Conservation (phyloP, 2,113 vertebrate genomes). For the Beaufortia kweichowensis region DNA sequence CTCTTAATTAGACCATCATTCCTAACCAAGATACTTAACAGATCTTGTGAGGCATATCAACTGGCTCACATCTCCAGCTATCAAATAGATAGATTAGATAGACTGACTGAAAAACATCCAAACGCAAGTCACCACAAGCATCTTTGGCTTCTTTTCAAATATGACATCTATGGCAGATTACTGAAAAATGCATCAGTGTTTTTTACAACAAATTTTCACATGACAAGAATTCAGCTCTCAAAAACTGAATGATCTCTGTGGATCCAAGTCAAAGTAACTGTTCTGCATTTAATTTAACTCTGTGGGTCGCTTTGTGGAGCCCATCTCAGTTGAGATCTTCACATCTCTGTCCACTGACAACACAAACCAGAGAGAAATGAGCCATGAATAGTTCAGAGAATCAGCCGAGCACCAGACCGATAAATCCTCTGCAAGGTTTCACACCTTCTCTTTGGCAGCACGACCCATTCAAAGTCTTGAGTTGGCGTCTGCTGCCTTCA, state of each 20-base stretch:
- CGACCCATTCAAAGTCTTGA: slow-evolving; percentile 23
- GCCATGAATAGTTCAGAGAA: not conserved
- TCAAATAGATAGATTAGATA: no score
- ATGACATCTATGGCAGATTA: not conserved
- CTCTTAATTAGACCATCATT: not conserved
- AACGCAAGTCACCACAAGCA: not conserved
- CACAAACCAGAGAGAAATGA: slow-evolving; percentile 1
- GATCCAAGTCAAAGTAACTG: not conserved
- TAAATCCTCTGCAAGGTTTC: slow-evolving; percentile 12
- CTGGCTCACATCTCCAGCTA: not conserved
- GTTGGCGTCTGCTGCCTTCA: slow-evolving; percentile 39
- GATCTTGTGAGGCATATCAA: no score
- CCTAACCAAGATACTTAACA: not conserved
- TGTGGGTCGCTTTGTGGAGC: not conserved
- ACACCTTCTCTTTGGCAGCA: slow-evolving; percentile 31
- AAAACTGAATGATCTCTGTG: not conserved
- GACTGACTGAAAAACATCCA: not conserved
- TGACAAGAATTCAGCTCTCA: not conserved
- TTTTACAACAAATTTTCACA: not conserved
- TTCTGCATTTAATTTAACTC: not conserved
- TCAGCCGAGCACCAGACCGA: slow-evolving; percentile 12
- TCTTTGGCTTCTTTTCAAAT: not conserved
- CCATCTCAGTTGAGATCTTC: not conserved
- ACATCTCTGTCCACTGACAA: not conserved
- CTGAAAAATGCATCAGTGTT: not conserved